A percentile compares a stretch with the other conserved stretches of the same genome.
Evolutionary conservation across 2,113 vertebrate genomes (phyloP).

Genomic region (Anas platyrhynchos): DNA sequence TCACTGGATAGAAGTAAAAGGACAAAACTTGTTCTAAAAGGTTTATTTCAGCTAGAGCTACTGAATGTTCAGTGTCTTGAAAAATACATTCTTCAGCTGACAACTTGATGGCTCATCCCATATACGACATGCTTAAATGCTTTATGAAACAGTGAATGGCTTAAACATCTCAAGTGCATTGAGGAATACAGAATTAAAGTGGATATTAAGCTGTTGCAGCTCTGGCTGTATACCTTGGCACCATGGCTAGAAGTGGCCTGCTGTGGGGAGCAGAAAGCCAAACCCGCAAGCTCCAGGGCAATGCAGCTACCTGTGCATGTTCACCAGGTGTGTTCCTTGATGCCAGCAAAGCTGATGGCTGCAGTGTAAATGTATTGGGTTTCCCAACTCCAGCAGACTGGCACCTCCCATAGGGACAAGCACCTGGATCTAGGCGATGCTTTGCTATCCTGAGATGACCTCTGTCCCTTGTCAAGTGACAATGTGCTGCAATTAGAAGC

Average conservation of each 20-base stretch:
- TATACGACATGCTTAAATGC: neutral
- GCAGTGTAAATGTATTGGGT: neutral
- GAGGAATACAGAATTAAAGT: neutral
- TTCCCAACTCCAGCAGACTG: neutral
- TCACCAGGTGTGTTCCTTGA: neutral
- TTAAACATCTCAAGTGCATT: neutral
- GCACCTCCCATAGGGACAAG: neutral
- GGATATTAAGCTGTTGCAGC: too few species aligned
- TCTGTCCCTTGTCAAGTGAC: neutral
- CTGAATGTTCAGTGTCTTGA: neutral
- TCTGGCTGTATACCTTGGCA: neutral
- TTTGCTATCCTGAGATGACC: neutral
- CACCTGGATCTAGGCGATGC: neutral
- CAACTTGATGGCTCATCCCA: neutral
- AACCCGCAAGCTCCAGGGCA: neutral
- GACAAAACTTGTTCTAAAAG: neutral
- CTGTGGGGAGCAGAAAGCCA: neutral
- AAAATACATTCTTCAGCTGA: neutral
- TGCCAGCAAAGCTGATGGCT: neutral
- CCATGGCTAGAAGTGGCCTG: neutral
- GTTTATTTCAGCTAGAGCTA: neutral
- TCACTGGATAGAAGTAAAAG: neutral
- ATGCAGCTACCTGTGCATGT: too few species aligned
- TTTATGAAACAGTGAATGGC: neutral
- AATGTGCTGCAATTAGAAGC: slow-evolving; percentile 4